phyloP scores from a whole-genome alignment of 2,113 vertebrate species.

The Rhabdomys dilectus region DNA sequence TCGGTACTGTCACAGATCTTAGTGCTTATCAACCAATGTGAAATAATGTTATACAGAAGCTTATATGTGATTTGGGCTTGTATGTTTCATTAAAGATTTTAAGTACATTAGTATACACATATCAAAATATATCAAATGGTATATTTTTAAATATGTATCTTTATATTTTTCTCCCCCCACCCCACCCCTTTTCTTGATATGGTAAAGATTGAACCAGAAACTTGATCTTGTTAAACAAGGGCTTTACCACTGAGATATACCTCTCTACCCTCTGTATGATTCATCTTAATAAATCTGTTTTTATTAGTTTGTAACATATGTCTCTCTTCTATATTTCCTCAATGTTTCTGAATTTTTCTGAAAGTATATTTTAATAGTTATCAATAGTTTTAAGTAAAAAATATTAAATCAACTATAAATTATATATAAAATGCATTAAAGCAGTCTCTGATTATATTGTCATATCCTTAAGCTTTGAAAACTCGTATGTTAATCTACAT shows the following conservation, averaged over 20 bases:
- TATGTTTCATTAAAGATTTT: slow-evolving; percentile 54
- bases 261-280: background rate
- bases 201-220: background rate
- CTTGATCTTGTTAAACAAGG: background rate
- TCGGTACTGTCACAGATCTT: slow-evolving; percentile 87
- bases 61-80: slow-evolving; percentile 34
- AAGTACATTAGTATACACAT: background rate
- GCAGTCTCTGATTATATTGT: background rate
- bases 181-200: background rate
- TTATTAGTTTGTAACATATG: background rate
- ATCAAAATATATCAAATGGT: slow-evolving; percentile 17
- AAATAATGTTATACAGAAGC: slow-evolving; percentile 23
- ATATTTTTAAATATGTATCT: slow-evolving; percentile 42
- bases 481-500: background rate
- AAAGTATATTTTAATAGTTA: slow-evolving; percentile 28
- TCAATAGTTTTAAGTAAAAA: slow-evolving; percentile 11
- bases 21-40: background rate
- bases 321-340: background rate
- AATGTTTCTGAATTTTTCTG: slow-evolving; percentile 55
- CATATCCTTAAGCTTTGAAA: slow-evolving; percentile 52
- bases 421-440: slow-evolving; percentile 38
- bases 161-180: background rate
- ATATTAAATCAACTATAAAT: slow-evolving; percentile 40
- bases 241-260: background rate
- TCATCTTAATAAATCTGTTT: slow-evolving; percentile 44